Evolutionary conservation across 1,140 invertebrate genomes (phyloP), one percentile per base, ranked within the genome.

Genomic region (Megalopta genalis): DNA sequence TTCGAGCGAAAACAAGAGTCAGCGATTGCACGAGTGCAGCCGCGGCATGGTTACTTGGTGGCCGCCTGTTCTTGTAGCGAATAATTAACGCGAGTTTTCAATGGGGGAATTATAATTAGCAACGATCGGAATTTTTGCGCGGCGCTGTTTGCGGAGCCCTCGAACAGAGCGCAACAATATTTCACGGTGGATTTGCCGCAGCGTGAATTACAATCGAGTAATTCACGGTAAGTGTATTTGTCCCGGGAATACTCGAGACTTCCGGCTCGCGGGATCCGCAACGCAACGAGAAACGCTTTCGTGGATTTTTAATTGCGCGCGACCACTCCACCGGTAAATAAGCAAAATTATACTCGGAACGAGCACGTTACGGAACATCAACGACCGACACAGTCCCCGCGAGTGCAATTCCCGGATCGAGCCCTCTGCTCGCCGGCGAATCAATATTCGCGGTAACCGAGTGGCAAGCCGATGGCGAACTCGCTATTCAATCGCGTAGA

Each of bases 281-380:
- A 2, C 32, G 54, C 0, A 57, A 57, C 54, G n/a, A n/a, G 54
- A 8, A 57, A 57, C 54, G 54, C 21, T 57, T 57, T 57, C 54
- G n/a, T n/a, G 54, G 18, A 57, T 57, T 57, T 57, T 57, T 57
- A 57, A 57, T 57, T 57, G 54, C n/a, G n/a, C 54, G n/a, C 54
- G 18, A 8, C 21, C 21, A 57, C 54, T n/a, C 21, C 54, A 57
- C 21, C n/a, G 54, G 18, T n/a, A 57, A 57, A 57, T 57, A 57
- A 57, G n/a, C 54, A 57, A 57, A 57, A 57, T n/a, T n/a, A 57
- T 57, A 57, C 54, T 57, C 54, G 54, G n/a, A 57, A n/a, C 21
- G 54, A 57, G n/a, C 54, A 57, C 54, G 54, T n/a, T 57, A 21
- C 54, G 54, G 54, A 57, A 57, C 54, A n/a, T n/a, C 8, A n/a